Percentiles rank a stretch among this genome's conserved stretches.
These are phyloP conservation scores for Bubo blakistoni DNA, from an alignment of 2,113 vertebrate species.

Conservation along the genomic window DNA sequence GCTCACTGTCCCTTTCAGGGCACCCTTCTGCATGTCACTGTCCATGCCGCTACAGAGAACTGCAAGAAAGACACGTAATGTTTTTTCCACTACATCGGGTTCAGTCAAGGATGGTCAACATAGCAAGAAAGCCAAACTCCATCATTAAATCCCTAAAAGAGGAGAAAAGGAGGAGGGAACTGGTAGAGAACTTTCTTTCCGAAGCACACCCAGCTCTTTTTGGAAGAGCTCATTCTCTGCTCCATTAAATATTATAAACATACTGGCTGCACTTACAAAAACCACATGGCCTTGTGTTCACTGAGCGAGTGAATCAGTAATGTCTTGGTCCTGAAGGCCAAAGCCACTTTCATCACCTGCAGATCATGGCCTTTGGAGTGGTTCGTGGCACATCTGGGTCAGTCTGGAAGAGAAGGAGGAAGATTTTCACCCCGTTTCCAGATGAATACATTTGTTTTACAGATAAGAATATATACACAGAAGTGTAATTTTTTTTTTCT, in stretches of 20 bases:
- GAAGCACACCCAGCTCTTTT: neutral
- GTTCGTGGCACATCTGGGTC: neutral
- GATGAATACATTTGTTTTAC: neutral
- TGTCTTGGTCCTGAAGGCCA: neutral
- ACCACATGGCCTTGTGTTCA: neutral
- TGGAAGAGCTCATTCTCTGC: neutral
- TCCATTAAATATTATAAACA: neutral
- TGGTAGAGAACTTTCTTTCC: neutral
- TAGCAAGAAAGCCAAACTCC: neutral
- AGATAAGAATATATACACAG: neutral
- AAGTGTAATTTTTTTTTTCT: neutral
- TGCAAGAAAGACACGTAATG: rapidly evolving
- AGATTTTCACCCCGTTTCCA: neutral
- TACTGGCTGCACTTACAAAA: neutral
- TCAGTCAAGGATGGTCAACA: rapidly evolving
- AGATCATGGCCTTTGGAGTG: neutral
- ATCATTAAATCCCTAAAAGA: neutral
- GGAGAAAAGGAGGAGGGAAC: neutral
- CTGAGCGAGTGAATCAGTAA: neutral
- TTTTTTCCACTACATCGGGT: neutral
- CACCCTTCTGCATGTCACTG: neutral
- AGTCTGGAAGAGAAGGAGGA: neutral
- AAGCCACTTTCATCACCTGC: neutral
- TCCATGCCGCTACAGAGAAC: neutral
- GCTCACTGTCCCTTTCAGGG: neutral